phyloP scores from a whole-genome alignment of 2,888 invertebrate genomes.

The Harpagoxenus sublaevis region DNA sequence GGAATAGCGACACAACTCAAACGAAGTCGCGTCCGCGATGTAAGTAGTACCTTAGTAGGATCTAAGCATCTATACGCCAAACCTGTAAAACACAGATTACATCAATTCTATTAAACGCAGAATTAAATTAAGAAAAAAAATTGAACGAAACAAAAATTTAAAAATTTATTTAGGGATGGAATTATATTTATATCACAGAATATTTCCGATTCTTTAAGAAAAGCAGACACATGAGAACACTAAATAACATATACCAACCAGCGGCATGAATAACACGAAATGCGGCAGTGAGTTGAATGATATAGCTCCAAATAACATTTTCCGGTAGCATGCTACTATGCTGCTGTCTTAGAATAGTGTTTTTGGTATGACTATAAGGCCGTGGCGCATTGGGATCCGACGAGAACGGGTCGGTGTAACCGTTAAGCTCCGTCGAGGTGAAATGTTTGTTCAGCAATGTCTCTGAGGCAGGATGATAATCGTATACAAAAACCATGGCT shows the following conservation, averaged over 20 bases:
- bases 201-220: not conserved
- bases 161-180: not conserved
- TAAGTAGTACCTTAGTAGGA: slow-evolving; percentile 96
- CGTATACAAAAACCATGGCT: slow-evolving; percentile 98
- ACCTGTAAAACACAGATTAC: slow-evolving; percentile 82
- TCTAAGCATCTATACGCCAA: slow-evolving; percentile 95
- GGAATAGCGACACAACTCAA: slow-evolving; percentile 93
- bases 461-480: slow-evolving; percentile 96
- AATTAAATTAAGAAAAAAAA: slow-evolving; percentile 4
- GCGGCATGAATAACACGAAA: slow-evolving; percentile 95
- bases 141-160: not conserved
- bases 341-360: slow-evolving; percentile 92
- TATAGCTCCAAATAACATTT: slow-evolving; percentile 96
- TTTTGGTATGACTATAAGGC: slow-evolving; percentile 94
- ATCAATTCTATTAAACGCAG: not conserved
- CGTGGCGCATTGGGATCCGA: slow-evolving; percentile 93
- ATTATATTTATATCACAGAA: not conserved
- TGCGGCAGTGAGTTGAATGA: slow-evolving; percentile 98
- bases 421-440: slow-evolving; percentile 89
- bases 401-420: slow-evolving; percentile 93
- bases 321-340: slow-evolving; percentile 94
- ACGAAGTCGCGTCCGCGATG: slow-evolving; percentile 91
- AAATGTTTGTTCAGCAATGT: slow-evolving; percentile 96
- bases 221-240: not conserved
- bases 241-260: slow-evolving; percentile 73